Conservation (phyloP, 2,888 invertebrate genomes). For the Hirtodrosophila cameraria region DNA sequence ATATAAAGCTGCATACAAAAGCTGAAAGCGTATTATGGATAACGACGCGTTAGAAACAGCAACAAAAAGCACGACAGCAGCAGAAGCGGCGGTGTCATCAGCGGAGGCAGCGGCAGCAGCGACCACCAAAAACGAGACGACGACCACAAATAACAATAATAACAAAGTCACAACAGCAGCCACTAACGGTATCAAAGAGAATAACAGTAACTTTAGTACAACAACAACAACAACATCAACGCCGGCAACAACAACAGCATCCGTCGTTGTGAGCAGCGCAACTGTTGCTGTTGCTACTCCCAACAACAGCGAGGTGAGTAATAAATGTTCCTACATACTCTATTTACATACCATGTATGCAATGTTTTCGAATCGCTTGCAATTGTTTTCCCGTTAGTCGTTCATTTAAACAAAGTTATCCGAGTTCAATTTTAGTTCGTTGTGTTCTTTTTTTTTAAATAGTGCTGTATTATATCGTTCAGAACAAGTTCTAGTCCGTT, state of each 20-base stretch:
- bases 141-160: slow-evolving; percentile 67
- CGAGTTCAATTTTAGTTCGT: no score
- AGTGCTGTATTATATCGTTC: no score
- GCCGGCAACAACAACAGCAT: slow-evolving; percentile 55
- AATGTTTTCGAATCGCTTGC: no score
- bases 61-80: slow-evolving; percentile 69
- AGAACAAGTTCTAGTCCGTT: no score
- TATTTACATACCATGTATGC: slow-evolving; percentile 3
- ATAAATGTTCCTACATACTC: slow-evolving; percentile 29
- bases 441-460: no score
- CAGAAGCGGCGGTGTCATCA: slow-evolving; percentile 38
- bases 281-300: slow-evolving; percentile 52
- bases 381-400: no score
- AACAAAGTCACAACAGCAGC: slow-evolving; percentile 71
- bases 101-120: slow-evolving; percentile 29
- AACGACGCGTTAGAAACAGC: slow-evolving; percentile 78
- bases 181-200: slow-evolving; percentile 83
- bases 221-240: slow-evolving; percentile 61
- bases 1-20: slow-evolving; percentile 50
- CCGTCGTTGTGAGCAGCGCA: slow-evolving; percentile 77
- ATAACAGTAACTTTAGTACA: slow-evolving; percentile 82
- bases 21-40: slow-evolving; percentile 81
- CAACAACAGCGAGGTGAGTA: slow-evolving; percentile 74
- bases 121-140: slow-evolving; percentile 64
- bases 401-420: no score